Evolutionary conservation across 2,113 vertebrate genomes (phyloP), one percentile per base, ranked within the genome.

Genomic region (Leucopsar rothschildi): DNA sequence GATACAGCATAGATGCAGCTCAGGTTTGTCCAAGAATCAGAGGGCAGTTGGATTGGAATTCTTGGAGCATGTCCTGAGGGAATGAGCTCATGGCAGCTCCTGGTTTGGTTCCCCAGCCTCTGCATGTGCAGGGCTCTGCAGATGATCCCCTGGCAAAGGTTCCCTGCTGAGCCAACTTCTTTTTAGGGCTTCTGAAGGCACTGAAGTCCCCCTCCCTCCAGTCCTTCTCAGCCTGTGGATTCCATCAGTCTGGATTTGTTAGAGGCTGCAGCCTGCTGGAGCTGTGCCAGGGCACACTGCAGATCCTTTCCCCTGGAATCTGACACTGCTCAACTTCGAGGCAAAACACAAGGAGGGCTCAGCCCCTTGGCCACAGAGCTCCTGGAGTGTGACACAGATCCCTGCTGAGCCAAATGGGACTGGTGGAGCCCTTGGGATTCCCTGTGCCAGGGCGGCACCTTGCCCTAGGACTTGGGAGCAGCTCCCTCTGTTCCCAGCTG

Each of bases 21-120:
- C 78, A 12, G 12, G 1, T 53, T 44, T 68, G 35, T 42, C 61
- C 27, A 9, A 29, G 71, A 65, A 25, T 29, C 25, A 19, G 37
- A 44, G 56, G 31, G 47, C 52, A 56, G 44, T 2, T 59, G 72
- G 73, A 6, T 33, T 64, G 25, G 50, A 45, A 50, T 24, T 49
- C 53, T 2, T 5, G 24, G 52, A 71, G 47, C 1, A 0, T 27
- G 27, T 70, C 42, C 33, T 35, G 37, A 6, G 0, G 4, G 16
- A 33, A 2, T 12, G 68, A 70, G 12, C 52, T 76, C 70, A 1
- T 2, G 18, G 75, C 59, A 71, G 1, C 68, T 52, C 71, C 14
- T 28, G 22, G 12, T 61, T 72, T 68, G 63, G 22, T 39, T 82
- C n/a, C 15, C 1, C 20, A 16, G 49, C 17, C 40, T 75, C 39